Evolutionary conservation across 2,113 vertebrate genomes (phyloP).

Genomic region (Jaculus jaculus): DNA sequence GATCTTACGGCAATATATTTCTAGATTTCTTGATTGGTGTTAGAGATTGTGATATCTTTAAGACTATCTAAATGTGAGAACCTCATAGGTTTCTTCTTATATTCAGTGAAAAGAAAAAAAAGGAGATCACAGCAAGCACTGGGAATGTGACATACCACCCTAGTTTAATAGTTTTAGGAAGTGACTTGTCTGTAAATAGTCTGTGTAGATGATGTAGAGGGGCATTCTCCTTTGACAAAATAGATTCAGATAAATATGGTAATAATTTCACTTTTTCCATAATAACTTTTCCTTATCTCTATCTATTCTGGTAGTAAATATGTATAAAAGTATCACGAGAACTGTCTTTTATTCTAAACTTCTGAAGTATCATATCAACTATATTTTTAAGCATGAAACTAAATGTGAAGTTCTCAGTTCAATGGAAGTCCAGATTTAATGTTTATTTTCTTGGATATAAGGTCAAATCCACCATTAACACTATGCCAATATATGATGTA

Average conservation of each 20-base stretch:
- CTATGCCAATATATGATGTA: background rate
- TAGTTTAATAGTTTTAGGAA: background rate
- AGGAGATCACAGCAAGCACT: background rate
- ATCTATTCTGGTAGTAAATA: background rate
- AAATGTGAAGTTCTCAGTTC: background rate
- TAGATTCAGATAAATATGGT: background rate
- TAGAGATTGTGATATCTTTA: background rate
- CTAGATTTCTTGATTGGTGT: background rate
- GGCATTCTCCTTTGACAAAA: constrained; percentile 11
- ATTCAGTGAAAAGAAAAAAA: background rate
- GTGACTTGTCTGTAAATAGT: background rate
- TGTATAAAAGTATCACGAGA: background rate
- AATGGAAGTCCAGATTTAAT: constrained; percentile 43
- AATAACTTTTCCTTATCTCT: background rate
- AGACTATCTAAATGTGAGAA: background rate
- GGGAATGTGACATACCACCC: background rate
- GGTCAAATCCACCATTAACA: constrained; percentile 6
- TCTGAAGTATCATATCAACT: constrained; percentile 12
- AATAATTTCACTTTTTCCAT: background rate
- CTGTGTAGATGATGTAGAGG: background rate
- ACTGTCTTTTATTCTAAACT: constrained; percentile 38
- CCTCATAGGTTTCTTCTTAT: background rate
- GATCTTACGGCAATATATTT: background rate
- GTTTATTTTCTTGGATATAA: constrained; percentile 41
- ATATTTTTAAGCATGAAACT: constrained; percentile 55